Evolutionary conservation across 2,888 invertebrate species (phyloP).

Genomic region (Auanema freiburgensis): DNA sequence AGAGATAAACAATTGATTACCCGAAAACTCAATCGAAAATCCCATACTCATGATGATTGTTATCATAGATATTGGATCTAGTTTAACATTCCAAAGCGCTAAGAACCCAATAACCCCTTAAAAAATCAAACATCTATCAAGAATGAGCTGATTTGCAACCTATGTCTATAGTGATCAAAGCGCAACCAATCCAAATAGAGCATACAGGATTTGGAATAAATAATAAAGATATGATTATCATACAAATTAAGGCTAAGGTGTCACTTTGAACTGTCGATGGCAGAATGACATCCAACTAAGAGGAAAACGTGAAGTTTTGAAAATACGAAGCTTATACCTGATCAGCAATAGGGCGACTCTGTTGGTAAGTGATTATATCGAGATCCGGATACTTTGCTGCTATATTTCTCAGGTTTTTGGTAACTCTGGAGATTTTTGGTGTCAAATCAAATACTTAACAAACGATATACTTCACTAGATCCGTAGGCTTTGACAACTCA

Average conservation of each 20-base stretch:
- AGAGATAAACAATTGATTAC: slow-evolving; percentile 12
- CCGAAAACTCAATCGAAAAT: slow-evolving; percentile 58
- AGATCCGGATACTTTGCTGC: slow-evolving; percentile 53
- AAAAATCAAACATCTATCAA: neutral
- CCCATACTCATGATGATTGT: slow-evolving; percentile 80
- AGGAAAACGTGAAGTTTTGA: neutral
- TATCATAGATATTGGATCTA: slow-evolving; percentile 84
- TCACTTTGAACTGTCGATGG: slow-evolving; percentile 63
- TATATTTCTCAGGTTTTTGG: slow-evolving; percentile 46
- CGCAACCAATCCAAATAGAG: slow-evolving; percentile 85
- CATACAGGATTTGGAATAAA: slow-evolving; percentile 92
- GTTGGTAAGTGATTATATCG: slow-evolving; percentile 60
- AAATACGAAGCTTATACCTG: slow-evolving; percentile 53
- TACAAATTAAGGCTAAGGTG: slow-evolving; percentile 74
- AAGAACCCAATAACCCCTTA: slow-evolving; percentile 86
- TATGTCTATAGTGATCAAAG: slow-evolving; percentile 75
- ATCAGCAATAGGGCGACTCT: slow-evolving; percentile 60
- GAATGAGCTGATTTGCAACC: slow-evolving; percentile 29
- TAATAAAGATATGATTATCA: slow-evolving; percentile 90
- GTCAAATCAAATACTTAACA: neutral
- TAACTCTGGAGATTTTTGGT: slow-evolving; percentile 6
- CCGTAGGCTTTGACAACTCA: slow-evolving; percentile 55
- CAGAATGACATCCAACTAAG: slow-evolving; percentile 59
- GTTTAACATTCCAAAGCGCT: slow-evolving; percentile 89
- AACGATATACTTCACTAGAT: slow-evolving; percentile 43